Conservation (phyloP, 2,888 invertebrate genomes). For the Timema cristinae region DNA sequence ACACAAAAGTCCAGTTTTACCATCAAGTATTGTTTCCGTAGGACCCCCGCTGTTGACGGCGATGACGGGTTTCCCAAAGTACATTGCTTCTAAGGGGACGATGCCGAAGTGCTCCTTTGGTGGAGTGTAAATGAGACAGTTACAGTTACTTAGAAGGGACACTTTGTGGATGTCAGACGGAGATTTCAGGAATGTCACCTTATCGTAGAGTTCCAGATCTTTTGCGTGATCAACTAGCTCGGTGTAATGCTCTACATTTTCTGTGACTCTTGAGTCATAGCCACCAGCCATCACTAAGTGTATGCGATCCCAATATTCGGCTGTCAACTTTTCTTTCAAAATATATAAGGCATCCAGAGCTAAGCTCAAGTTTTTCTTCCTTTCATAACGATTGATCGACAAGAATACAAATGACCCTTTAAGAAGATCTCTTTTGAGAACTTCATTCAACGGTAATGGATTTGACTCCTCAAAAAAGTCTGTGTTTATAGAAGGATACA, state of each 20-base stretch:
- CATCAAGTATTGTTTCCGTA: constrained; percentile 80
- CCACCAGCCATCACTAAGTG: constrained; percentile 94
- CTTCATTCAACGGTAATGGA: constrained; percentile 32
- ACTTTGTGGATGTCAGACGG: constrained; percentile 83
- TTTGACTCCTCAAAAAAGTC: constrained; percentile 60
- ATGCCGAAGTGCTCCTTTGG: constrained; percentile 98
- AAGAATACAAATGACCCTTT: constrained; percentile 62
- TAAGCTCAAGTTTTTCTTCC: constrained; percentile 89
- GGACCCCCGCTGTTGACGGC: constrained; percentile 96
- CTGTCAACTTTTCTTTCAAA: constrained; percentile 53
- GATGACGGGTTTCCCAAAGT: constrained; percentile 85
- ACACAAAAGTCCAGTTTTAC: constrained; percentile 76
- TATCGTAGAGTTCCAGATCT: constrained; percentile 61
- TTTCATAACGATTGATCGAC: constrained; percentile 95
- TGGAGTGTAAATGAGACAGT: constrained; percentile 90
- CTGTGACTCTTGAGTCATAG: constrained; percentile 81
- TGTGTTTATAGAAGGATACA: constrained; percentile 93
- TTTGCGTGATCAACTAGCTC: constrained; percentile 67
- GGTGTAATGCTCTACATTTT: constrained; percentile 81
- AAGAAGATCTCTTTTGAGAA: constrained; percentile 40
- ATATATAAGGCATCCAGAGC: constrained; percentile 77
- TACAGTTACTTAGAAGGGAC: constrained; percentile 68
- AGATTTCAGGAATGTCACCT: constrained; percentile 81
- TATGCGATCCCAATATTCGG: constrained; percentile 60
- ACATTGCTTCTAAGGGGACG: constrained; percentile 98